phyloP scores from a whole-genome alignment of 2,797 vertebrate species.

The Echeneis naucrates region DNA sequence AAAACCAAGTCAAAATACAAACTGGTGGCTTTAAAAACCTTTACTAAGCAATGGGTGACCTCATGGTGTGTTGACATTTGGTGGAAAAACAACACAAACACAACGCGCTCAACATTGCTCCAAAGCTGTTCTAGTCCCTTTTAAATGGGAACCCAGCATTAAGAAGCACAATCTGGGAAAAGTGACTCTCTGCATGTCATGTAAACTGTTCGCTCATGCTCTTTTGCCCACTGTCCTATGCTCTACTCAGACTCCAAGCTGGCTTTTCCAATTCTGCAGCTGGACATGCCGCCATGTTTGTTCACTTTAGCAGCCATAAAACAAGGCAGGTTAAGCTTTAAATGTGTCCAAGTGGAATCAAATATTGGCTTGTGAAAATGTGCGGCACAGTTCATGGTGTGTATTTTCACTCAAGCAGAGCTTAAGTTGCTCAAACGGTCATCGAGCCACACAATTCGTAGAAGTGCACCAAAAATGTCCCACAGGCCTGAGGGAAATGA shows the following conservation, averaged over 20 bases:
- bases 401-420: conserved; percentile 57
- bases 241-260: conserved; percentile 27
- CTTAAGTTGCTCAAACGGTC: conserved; percentile 57
- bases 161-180: neutral
- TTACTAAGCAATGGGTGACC: too few relatives aligned
- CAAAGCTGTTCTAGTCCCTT: too few relatives aligned
- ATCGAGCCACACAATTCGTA: conserved; percentile 45
- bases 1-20: too few relatives aligned
- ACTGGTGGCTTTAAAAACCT: too few relatives aligned
- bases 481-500: conserved; percentile 53
- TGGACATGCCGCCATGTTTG: conserved; percentile 44
- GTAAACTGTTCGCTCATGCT: conserved; percentile 15
- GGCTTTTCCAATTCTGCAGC: conserved; percentile 29
- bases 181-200: neutral
- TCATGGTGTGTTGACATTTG: too few relatives aligned
- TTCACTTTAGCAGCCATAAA: conserved; percentile 50
- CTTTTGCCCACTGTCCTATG: neutral
- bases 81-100: neutral
- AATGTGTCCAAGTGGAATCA: conserved; percentile 62
- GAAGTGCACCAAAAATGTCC: conserved; percentile 31
- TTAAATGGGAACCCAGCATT: neutral
- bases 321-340: conserved; percentile 38
- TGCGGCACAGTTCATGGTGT: conserved; percentile 53
- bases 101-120: neutral
- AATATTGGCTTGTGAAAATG: conserved; percentile 55